Evolutionary conservation across 1,140 invertebrate genomes (phyloP), one percentile per base, ranked within the genome.

Genomic region (Protaetia brevitarsis): DNA sequence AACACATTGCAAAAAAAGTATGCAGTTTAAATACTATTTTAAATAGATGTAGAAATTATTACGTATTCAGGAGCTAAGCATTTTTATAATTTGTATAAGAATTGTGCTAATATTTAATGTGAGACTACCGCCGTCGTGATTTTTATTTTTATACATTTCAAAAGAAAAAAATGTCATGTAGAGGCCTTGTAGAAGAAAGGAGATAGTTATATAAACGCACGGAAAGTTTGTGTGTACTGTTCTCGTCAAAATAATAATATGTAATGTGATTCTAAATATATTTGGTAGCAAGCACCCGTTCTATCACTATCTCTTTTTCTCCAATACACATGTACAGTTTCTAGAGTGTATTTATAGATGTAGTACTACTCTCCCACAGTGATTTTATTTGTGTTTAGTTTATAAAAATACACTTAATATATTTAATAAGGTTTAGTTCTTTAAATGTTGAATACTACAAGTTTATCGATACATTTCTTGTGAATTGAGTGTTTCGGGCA

Each of bases 261-360:
- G n/a, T n/a, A 51, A 51, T 51, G 41, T 51, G 41, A 51, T 51
- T 51, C 41, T 51, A 51, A 51, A 51, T 51, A 51, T 51, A 51
- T 51, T 23, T 51, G 41, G 41, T 51, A 51, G 41, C 41, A 51
- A 51, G 19, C 41, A 23, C 41, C 21, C 41, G 41, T 51, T 51
- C 41, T 51, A 51, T 51, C 11, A 51, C 41, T 59, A 59, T 31
- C 26, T 59, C 57, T 59, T 31, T 59, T 59, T 59, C 57, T 59
- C 41, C 10, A 59, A 29, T 59, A 29, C 57, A 28, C 26, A 59
- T 31, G 57, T 59, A 31, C 57, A 59, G 57, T 59, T 28, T 31
- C 26, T 29, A 59, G 57, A 59, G 57, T 59, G 57, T 59, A 59
- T 59, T 59, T 59, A 59, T 59, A 59, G 57, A 59, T 29, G 29